These are phyloP conservation scores for Chloropsis cyanopogon DNA, from an alignment of 2,113 vertebrate genomes.

Conservation along the genomic window DNA sequence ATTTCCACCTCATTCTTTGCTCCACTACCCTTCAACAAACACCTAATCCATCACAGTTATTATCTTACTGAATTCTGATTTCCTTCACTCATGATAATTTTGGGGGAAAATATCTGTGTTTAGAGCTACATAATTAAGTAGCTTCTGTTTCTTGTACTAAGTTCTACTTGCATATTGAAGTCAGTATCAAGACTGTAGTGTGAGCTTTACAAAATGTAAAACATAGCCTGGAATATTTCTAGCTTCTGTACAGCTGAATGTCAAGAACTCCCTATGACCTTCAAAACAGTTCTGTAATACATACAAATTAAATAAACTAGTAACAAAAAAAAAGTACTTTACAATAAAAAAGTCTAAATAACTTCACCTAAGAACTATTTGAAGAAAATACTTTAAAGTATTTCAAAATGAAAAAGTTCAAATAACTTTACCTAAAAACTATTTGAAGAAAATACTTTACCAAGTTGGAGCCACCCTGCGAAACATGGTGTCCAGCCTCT, in stretches of 20 bases:
- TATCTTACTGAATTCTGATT: not conserved
- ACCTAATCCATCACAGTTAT: not conserved
- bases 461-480: not conserved
- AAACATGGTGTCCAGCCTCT: not conserved
- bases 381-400: conserved; percentile 33
- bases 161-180: not conserved
- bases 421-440: not conserved
- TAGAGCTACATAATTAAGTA: not conserved
- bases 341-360: not conserved
- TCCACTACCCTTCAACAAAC: not conserved
- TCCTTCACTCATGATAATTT: not conserved
- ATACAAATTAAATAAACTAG: not conserved
- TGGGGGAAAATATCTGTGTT: not conserved
- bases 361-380: not conserved
- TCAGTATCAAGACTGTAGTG: not conserved
- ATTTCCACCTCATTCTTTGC: not conserved
- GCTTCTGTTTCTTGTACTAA: not conserved
- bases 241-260: not conserved
- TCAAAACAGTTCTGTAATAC: not conserved
- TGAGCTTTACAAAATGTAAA: not conserved
- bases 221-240: not conserved
- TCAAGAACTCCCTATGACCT: not conserved
- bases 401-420: not conserved
- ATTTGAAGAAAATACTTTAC: conserved; percentile 46
- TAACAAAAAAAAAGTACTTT: not conserved